Evolutionary conservation across 1,140 invertebrate genomes (phyloP), one percentile per base, ranked within the genome.

Genomic region (Cotesia chilonis): DNA sequence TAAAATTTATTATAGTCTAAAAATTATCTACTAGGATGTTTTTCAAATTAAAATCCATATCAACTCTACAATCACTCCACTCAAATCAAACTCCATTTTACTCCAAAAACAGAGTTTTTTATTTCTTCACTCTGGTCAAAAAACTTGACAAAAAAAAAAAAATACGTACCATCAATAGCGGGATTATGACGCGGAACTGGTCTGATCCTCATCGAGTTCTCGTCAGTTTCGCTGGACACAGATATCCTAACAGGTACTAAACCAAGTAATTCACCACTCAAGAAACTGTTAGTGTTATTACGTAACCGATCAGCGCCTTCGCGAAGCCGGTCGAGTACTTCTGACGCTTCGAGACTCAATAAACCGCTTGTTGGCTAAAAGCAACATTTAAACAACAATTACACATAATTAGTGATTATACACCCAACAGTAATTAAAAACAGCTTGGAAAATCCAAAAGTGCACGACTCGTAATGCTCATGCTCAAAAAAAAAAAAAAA

Each of bases 251-350:
- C 87, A 47, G 87, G 87, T 72, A 87, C 83, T 72, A 87, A 79
- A 75, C 84, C 82, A 74, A 89, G 85, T 79, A 91, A 81, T 81
- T 92, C 92, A 68, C 92, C 90, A 38, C 92, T 93, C 4, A 94
- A 84, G 77, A 94, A 90, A 82, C 91, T 93, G 82, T 94, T 94
- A 37, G 92, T 92, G 79, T 92, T 94, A 82, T 94, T 94, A 38
- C 92, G 89, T 70, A 93, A 88, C 81, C 92, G 90, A 74, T 94
- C 93, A 35, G 89, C 87, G 38, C 90, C 90, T 79, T 92, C 90
- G 54, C 89, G 85, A 74, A 91, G 89, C 78, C 91, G 89, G 79
- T 91, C 90, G 4, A 91, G 85, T 37, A 91, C 90, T 78, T 91
- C 91, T 0, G 90, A 85, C 2, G 89, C 87, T 77, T 91, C 90